Percentiles rank a stretch among this genome's conserved stretches.
Evolutionary conservation across 1,140 invertebrate species (phyloP).

Genomic region (Vanessa atalanta): DNA sequence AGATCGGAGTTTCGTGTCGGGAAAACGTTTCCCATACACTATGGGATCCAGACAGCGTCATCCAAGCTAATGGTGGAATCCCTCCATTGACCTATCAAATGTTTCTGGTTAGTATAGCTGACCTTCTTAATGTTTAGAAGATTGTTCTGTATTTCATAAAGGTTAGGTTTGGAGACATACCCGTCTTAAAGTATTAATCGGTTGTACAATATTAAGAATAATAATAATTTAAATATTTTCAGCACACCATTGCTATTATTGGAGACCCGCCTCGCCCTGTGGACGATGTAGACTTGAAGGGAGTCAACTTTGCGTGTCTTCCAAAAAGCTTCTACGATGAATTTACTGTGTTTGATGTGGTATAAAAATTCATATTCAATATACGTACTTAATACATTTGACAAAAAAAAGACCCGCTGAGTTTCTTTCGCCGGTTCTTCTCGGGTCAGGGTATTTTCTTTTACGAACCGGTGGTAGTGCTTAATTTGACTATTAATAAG

Average conservation of each 20-base stretch:
- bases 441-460: no score
- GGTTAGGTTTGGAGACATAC: no score
- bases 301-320: conserved; percentile 79
- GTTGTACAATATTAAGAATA: no score
- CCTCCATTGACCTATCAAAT: conserved; percentile 88
- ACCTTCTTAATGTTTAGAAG: no score
- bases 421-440: no score
- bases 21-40: conserved; percentile 87
- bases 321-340: conserved; percentile 68
- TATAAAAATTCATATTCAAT: conserved; percentile 32
- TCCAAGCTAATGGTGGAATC: conserved; percentile 85
- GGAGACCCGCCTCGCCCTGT: conserved; percentile 83
- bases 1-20: conserved; percentile 81
- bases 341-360: conserved; percentile 77
- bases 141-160: no score
- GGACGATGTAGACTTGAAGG: conserved; percentile 76
- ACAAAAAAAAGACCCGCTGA: no score
- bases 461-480: no score
- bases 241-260: conserved; percentile 83
- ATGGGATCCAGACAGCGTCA: conserved; percentile 85
- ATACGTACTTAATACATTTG: neutral
- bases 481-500: no score
- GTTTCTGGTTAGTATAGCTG: conserved; percentile 82
- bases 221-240: conserved; percentile 16
- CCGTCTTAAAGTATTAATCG: no score